Conservation (phyloP, 2,113 vertebrate species). For the Falcunculus frontatus region DNA sequence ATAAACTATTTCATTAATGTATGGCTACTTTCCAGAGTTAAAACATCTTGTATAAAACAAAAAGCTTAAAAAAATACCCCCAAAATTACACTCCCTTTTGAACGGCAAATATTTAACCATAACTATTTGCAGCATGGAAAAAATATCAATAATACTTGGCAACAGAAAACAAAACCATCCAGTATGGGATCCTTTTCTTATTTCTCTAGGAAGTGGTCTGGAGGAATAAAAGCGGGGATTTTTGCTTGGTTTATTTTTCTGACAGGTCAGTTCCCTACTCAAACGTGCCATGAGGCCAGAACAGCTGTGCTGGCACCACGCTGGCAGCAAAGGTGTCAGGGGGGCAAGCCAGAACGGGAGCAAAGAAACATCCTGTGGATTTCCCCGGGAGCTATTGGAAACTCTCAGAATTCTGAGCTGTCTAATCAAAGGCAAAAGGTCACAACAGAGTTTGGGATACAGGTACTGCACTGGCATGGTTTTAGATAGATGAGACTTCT, state of each 20-base stretch:
- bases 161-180: not conserved
- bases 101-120: not conserved
- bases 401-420: not conserved
- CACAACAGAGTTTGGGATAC: not conserved
- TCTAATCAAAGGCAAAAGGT: not conserved
- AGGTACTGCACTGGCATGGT: not conserved
- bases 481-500: not conserved
- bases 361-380: not conserved
- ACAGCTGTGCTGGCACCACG: not conserved
- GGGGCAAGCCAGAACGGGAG: not conserved
- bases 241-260: not conserved
- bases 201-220: not conserved
- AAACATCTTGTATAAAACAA: not conserved
- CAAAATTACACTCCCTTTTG: not conserved
- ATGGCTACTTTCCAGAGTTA: not conserved
- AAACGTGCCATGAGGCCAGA: rapidly evolving
- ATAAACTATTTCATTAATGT: not conserved
- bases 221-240: not conserved
- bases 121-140: not conserved
- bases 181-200: not conserved
- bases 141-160: not conserved
- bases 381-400: not conserved
- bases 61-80: not conserved
- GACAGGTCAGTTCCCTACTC: not conserved
- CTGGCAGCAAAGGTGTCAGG: not conserved